Conservation (phyloP, 2,113 vertebrate genomes). For the Rhea pennata region DNA sequence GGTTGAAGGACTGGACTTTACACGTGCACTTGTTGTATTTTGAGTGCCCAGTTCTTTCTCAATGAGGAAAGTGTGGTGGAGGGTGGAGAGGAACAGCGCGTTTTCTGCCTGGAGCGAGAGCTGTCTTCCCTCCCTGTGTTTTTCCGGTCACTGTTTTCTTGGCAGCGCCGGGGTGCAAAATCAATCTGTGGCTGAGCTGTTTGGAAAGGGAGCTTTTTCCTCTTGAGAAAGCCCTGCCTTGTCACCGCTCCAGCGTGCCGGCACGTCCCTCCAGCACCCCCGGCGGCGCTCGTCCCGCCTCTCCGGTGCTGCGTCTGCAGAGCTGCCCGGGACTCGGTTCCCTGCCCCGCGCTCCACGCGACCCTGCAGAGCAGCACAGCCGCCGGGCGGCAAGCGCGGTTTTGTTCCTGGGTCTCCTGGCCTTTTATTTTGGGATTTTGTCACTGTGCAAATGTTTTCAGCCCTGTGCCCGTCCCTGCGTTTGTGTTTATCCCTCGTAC, state of each 20-base stretch:
- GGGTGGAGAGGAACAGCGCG: neutral
- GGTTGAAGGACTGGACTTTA: neutral
- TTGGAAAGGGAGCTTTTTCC: neutral
- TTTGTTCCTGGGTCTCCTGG: neutral
- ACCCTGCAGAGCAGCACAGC: neutral
- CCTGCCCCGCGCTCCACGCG: rapidly evolving
- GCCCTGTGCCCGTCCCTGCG: neutral
- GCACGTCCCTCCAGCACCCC: too few species aligned
- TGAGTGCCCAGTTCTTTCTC: too few species aligned
- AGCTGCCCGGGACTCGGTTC: rapidly evolving
- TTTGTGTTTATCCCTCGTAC: neutral
- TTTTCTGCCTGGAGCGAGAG: neutral
- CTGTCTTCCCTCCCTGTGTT: conserved; percentile 16
- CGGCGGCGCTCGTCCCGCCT: neutral
- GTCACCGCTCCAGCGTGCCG: neutral
- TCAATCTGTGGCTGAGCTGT: neutral
- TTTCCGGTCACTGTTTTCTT: neutral
- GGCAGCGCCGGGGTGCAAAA: neutral
- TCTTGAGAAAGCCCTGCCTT: neutral
- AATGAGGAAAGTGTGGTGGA: rapidly evolving
- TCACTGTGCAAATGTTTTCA: neutral
- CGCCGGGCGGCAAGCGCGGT: neutral
- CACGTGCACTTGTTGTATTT: neutral
- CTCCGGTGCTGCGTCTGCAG: neutral
- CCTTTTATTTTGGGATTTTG: neutral